Evolutionary conservation across 2,888 invertebrate genomes (phyloP).

Genomic region (Amphiduros pacificus): DNA sequence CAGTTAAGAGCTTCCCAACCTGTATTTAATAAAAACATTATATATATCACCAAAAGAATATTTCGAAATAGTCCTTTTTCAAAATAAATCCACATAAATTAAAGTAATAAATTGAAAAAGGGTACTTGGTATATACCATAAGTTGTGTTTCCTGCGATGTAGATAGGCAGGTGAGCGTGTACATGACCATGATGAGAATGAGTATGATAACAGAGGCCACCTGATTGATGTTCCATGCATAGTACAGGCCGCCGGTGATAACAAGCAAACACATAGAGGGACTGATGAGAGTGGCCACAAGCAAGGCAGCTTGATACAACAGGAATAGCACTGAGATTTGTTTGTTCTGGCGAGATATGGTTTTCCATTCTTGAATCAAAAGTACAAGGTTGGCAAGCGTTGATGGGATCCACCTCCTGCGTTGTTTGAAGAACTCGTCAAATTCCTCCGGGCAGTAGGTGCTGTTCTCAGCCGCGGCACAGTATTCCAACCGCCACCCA

Average conservation of each 20-base stretch:
- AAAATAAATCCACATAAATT: too few species aligned
- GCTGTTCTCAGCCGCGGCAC: constrained; percentile 48
- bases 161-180: constrained; percentile 37
- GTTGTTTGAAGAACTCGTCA: constrained; percentile 54
- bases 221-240: constrained; percentile 37
- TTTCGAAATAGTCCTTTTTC: too few species aligned
- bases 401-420: constrained; percentile 52
- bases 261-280: constrained; percentile 24
- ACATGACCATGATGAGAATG: constrained; percentile 31
- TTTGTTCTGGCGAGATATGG: constrained; percentile 38
- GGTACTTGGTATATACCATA: constrained; percentile 39
- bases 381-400: constrained; percentile 48
- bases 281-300: constrained; percentile 42
- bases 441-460: constrained; percentile 52
- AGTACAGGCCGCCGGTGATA: constrained; percentile 40
- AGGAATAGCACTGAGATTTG: constrained; percentile 44
- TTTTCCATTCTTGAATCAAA: constrained; percentile 38
- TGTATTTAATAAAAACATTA: constrained; percentile 21
- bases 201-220: constrained; percentile 35
- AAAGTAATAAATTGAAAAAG: too few species aligned
- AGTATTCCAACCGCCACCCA: constrained; percentile 55
- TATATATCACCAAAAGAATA: too few species aligned
- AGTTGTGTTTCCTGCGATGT: constrained; percentile 40
- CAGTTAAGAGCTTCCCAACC: constrained; percentile 46
- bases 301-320: constrained; percentile 44